phyloP scores from a whole-genome alignment of 2,113 vertebrate genomes.

The Ammospiza nelsoni region DNA sequence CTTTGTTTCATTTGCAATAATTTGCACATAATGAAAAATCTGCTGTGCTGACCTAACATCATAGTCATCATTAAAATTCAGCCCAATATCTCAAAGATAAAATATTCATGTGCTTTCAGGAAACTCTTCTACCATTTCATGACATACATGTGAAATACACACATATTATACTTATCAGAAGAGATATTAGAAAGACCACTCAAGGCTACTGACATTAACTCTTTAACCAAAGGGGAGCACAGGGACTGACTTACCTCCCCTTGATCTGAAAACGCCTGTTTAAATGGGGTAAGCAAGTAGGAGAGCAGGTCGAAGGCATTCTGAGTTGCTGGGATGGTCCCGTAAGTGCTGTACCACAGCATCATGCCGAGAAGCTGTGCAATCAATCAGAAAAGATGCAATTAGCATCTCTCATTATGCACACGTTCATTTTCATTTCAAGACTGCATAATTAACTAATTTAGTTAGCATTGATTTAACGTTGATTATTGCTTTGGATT shows the following conservation, averaged over 20 bases:
- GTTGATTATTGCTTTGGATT: conserved; percentile 33
- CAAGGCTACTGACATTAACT: neutral
- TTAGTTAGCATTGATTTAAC: conserved; percentile 27
- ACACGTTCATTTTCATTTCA: conserved; percentile 54
- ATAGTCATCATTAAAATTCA: neutral
- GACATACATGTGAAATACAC: neutral
- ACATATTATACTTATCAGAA: neutral
- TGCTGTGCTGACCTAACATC: neutral
- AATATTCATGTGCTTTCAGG: neutral
- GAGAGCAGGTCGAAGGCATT: conserved; percentile 77
- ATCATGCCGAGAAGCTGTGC: conserved; percentile 80
- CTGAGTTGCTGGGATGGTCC: conserved; percentile 73
- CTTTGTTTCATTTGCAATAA: neutral
- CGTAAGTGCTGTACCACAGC: conserved; percentile 79
- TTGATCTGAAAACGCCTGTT: conserved; percentile 49
- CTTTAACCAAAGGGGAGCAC: neutral
- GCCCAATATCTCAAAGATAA: neutral
- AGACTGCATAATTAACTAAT: conserved; percentile 60
- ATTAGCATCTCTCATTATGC: conserved; percentile 50
- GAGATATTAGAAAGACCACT: neutral
- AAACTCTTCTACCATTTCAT: neutral
- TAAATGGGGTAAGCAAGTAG: conserved; percentile 71
- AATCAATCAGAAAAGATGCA: conserved; percentile 59
- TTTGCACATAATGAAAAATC: neutral
- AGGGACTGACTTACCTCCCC: conserved; percentile 55